Percentiles rank a stretch among this genome's conserved stretches.
phyloP scores from a whole-genome alignment of 1,140 invertebrate genomes.

The Sminthurinus signatus region DNA sequence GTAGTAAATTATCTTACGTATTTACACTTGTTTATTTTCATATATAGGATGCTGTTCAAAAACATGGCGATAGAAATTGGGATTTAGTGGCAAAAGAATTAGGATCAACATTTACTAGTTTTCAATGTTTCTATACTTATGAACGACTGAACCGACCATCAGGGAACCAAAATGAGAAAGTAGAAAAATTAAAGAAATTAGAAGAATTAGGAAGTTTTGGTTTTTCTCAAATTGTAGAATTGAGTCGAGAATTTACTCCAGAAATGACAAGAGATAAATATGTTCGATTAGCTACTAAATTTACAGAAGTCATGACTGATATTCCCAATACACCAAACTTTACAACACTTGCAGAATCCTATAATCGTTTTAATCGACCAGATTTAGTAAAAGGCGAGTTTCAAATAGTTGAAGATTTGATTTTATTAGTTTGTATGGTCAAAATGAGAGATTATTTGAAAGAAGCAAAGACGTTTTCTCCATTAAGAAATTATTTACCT shows the following conservation, averaged over 20 bases:
- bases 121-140: constrained; percentile 11
- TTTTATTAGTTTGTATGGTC: background rate
- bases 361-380: background rate
- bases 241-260: background rate
- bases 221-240: background rate
- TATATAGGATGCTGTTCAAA: no score
- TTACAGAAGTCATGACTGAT: background rate
- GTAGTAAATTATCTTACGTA: no score
- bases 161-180: background rate
- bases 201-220: background rate
- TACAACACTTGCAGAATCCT: background rate
- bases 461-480: background rate
- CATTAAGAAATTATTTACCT: constrained; percentile 4
- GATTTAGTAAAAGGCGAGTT: background rate
- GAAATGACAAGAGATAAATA: background rate
- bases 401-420: constrained; percentile 3
- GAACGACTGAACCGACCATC: background rate
- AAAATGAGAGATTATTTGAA: constrained; percentile 9
- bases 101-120: background rate
- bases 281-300: background rate
- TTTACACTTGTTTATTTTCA: no score
- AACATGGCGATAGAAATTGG: background rate
- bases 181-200: background rate
- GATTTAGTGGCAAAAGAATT: background rate
- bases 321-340: background rate